phyloP scores from a whole-genome alignment of 2,888 invertebrate species.

The Cybosia mesomella region DNA sequence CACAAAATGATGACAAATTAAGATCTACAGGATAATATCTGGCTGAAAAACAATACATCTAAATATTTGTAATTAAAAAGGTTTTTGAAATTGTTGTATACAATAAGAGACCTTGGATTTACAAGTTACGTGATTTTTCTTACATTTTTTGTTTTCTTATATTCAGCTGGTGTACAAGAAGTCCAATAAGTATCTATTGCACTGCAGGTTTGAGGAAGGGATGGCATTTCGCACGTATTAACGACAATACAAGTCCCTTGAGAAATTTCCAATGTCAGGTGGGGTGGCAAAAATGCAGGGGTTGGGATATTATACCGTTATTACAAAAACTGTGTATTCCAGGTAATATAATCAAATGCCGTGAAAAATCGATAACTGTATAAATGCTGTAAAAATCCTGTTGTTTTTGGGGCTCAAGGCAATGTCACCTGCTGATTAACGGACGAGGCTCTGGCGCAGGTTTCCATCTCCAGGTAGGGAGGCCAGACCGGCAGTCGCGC shows the following conservation, averaged over 20 bases:
- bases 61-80: conserved; percentile 18
- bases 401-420: too few relatives aligned
- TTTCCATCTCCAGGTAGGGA: too few relatives aligned
- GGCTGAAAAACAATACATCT: conserved; percentile 40
- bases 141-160: conserved; percentile 4
- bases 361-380: conserved; percentile 47
- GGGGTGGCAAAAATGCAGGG: conserved; percentile 67
- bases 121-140: background rate
- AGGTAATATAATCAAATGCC: conserved; percentile 62
- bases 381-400: too few relatives aligned
- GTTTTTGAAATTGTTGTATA: background rate
- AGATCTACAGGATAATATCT: conserved; percentile 46
- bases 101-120: background rate
- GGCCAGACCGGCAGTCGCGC: too few relatives aligned
- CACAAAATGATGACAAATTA: conserved; percentile 46
- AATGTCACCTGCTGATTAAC: too few relatives aligned
- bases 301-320: conserved; percentile 63
- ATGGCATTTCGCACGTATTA: conserved; percentile 72
- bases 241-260: conserved; percentile 74
- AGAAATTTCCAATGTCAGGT: conserved; percentile 75
- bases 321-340: conserved; percentile 58
- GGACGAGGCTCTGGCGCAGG: too few relatives aligned
- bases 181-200: conserved; percentile 50
- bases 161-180: conserved; percentile 19
- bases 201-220: conserved; percentile 56